A percentile compares a stretch with the other conserved stretches of the same genome.
phyloP scores from a whole-genome alignment of 1,140 invertebrate species.

The Heliconius nattereri region DNA sequence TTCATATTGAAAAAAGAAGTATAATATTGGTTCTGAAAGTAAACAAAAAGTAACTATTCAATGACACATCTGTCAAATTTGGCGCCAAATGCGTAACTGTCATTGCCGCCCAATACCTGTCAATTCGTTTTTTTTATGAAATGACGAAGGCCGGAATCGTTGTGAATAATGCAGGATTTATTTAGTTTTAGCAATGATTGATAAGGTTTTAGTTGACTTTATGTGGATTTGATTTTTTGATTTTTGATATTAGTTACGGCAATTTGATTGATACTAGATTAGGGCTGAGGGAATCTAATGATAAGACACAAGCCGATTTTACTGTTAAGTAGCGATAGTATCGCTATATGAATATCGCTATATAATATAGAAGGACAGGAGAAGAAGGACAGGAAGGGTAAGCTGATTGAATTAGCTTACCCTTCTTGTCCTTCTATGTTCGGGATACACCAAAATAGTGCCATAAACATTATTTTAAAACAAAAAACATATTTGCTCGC shows the following conservation, averaged over 20 bases:
- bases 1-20: not conserved
- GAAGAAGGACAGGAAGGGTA: no score
- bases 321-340: no score
- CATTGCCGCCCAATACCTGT: constrained; percentile 38
- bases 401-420: no score
- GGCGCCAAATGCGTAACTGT: constrained; percentile 43
- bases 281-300: not conserved
- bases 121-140: constrained; percentile 42
- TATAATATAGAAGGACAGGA: no score
- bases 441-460: no score
- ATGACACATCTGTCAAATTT: constrained; percentile 42
- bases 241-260: not conserved
- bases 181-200: constrained; percentile 38
- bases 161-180: constrained; percentile 34
- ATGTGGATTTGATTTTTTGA: constrained; percentile 18
- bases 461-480: not conserved
- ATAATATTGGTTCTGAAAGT: not conserved
- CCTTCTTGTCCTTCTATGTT: no score
- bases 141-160: constrained; percentile 40
- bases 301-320: not conserved
- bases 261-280: not conserved
- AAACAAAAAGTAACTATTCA: constrained; percentile 38
- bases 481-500: not conserved
- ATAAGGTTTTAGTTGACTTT: constrained; percentile 27
- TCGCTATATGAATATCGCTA: no score